Percentiles rank a stretch among this genome's conserved stretches.
Evolutionary conservation across 1,140 invertebrate genomes (phyloP).

Genomic region (Heliothis virescens): DNA sequence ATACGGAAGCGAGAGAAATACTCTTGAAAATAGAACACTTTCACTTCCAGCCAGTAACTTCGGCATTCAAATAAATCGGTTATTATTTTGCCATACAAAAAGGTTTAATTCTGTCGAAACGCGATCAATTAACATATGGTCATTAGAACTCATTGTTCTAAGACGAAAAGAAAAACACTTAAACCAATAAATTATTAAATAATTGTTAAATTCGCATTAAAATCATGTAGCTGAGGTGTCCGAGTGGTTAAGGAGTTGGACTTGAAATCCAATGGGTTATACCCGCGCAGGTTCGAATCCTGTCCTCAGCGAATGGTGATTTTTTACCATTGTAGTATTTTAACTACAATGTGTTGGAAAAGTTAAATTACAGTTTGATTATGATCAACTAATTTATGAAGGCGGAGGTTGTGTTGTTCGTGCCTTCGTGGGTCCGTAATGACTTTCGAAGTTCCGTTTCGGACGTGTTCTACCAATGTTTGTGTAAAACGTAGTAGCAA

Average conservation of each 20-base stretch:
- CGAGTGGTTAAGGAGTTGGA: constrained; percentile 54
- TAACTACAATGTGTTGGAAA: neutral
- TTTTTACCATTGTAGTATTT: neutral
- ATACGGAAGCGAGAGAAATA: too few species aligned
- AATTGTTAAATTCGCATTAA: neutral
- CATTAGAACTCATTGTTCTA: neutral
- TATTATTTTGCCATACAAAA: too few species aligned
- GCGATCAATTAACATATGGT: neutral
- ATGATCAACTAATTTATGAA: too few species aligned
- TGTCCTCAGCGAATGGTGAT: constrained; percentile 32
- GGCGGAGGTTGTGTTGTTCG: too few species aligned
- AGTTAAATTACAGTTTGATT: neutral
- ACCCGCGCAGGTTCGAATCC: constrained; percentile 51
- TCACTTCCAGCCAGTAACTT: too few species aligned
- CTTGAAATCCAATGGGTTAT: constrained; percentile 57
- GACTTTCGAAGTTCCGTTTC: too few species aligned
- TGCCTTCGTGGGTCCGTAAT: too few species aligned
- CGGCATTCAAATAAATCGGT: too few species aligned
- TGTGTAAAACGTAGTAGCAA: too few species aligned
- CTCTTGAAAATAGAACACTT: too few species aligned
- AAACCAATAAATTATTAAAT: too few species aligned
- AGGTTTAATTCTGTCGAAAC: neutral
- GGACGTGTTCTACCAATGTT: too few species aligned
- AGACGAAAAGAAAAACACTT: neutral
- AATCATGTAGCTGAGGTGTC: constrained; percentile 45